Conservation (phyloP, 2,797 vertebrate species). For the Halcyon smyrnensis region DNA sequence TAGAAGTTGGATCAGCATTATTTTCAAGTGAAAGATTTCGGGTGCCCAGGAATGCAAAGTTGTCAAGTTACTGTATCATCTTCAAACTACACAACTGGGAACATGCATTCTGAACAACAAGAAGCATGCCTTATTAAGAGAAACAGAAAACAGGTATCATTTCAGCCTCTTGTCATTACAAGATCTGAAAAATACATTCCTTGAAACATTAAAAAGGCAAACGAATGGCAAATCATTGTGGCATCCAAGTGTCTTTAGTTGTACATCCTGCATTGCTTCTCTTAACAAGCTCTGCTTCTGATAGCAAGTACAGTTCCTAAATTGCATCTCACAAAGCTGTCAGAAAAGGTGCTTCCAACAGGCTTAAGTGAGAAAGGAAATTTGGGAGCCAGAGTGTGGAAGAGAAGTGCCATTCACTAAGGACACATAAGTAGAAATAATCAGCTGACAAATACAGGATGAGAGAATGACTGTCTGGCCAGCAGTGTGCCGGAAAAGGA, state of each 20-base stretch:
- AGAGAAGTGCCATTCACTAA: not conserved
- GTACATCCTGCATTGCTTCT: not conserved
- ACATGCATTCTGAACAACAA: not conserved
- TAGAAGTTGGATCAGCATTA: conserved; percentile 9
- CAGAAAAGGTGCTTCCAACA: not conserved
- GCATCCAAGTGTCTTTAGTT: not conserved
- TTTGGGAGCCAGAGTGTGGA: not conserved
- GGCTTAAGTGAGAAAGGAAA: not conserved
- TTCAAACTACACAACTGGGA: not conserved
- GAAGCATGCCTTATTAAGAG: not conserved
- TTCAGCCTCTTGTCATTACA: not conserved
- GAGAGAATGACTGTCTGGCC: conserved; percentile 12
- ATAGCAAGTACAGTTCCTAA: not conserved
- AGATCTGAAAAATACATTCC: not conserved
- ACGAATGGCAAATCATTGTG: not conserved
- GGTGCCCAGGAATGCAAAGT: not conserved
- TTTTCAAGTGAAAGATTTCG: not conserved
- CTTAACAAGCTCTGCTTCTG: not conserved
- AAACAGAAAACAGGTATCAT: not conserved
- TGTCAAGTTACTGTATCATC: not conserved
- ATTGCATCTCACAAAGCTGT: not conserved
- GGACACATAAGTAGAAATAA: not conserved
- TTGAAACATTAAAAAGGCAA: not conserved
- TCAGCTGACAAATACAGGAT: conserved; percentile 6
- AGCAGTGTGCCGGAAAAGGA: not conserved